Base-by-base conservation (phyloP, 1,140 invertebrate species). In the Physella acuta region DNA sequence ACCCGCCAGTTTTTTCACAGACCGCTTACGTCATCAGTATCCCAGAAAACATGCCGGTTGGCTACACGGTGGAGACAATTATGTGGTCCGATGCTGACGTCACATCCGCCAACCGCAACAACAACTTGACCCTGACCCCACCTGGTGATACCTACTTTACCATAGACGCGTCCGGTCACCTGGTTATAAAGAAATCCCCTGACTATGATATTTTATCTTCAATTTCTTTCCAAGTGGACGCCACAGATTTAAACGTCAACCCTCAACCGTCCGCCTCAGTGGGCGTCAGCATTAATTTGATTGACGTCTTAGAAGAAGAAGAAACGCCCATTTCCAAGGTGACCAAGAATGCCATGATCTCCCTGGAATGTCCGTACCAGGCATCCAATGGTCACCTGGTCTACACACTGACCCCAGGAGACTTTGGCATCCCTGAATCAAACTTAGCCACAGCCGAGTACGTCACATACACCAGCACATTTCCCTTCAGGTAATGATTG, bases 401-500 rank as follows among this genome's bases (percentile, higher is more conserved):
- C 24, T 39, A 68, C n/a, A 68, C 56, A 2, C 37, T 68, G 26
- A 60, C 31, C 11, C 26, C 39, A n/a, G 66, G 55, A 17, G 56
- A 68, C 20, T 68, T 68, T 33, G 56, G 66, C 36, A 31, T 68
- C 0, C 33, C 5, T 1, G n/a, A 24, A 0, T 5, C 34, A 31
- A 2, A 14, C 3, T 2, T 36, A 20, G 66, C 66, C 16, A 8
- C 8, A 14, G 24, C n/a, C 1, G 26, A 60, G 37, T 68, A n/a
- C 33, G 36, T 68, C 0, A 3, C 34, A 34, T 59, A 33, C 39
- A 11, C 37, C 4, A 34, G 5, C 11, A 20, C 8, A 8, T 2
- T 1, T n/a, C 66, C 66, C 11, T 68, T 59, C 66, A 49, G 37
- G 64, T 67, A 24, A 33, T n/a, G n/a, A n/a, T n/a, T n/a, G n/a